A percentile compares a stretch with the other conserved stretches of the same genome.
phyloP scores from a whole-genome alignment of 2,888 invertebrate species.

The Aleiodes leptofemur region DNA sequence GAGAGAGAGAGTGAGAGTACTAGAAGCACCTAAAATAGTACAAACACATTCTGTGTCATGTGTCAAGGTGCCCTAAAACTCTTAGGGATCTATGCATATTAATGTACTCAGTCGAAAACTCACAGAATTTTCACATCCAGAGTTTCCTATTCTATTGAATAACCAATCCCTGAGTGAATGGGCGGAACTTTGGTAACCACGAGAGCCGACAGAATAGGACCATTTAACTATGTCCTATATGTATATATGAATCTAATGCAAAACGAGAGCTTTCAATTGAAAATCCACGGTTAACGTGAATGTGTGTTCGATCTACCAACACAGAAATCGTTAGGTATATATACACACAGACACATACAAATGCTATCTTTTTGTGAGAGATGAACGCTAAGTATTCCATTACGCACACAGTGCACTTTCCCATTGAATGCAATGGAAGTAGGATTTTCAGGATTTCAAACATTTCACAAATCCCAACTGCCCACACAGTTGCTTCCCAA shows the following conservation, averaged over 20 bases:
- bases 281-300: constrained; percentile 15
- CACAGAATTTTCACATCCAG: background rate
- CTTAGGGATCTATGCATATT: constrained; percentile 40
- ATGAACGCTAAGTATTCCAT: constrained; percentile 12
- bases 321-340: background rate
- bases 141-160: constrained; percentile 18
- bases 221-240: constrained; percentile 28
- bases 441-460: constrained; percentile 26
- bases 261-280: background rate
- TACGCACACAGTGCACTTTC: constrained; percentile 9
- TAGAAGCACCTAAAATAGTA: constrained; percentile 6
- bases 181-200: constrained; percentile 11
- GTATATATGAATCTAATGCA: background rate
- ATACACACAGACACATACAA: background rate
- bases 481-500: constrained; percentile 3
- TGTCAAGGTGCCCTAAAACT: constrained; percentile 9
- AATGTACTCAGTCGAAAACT: constrained; percentile 30
- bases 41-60: constrained; percentile 28
- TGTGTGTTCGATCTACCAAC: constrained; percentile 15
- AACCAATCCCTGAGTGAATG: constrained; percentile 11
- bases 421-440: constrained; percentile 16
- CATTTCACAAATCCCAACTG: constrained; percentile 16
- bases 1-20: background rate
- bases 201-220: constrained; percentile 26
- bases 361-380: background rate